Base-by-base conservation (phyloP, 2,797 vertebrate species). In the Lithobates pipiens region DNA sequence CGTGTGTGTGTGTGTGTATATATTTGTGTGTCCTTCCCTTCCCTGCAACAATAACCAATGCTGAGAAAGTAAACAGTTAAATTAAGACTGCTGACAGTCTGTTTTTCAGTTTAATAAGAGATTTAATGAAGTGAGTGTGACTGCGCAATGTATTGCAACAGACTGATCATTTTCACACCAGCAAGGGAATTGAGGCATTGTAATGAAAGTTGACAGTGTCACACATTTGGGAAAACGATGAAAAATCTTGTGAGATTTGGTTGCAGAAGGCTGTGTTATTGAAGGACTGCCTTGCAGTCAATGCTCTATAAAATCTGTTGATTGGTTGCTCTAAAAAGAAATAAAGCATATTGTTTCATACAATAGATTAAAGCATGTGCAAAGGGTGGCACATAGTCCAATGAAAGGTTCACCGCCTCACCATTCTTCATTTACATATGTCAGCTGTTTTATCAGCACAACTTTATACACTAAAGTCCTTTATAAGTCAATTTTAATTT, bases 121-220 rank as follows among this genome's bases (percentile, higher is more conserved):
- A 39, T 65, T 78, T 84, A 84, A 78, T 84, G 76, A 78, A 78
- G 76, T 46, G 50, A 73, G 69, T 71, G 23, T 63, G 44, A 71
- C 76, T 65, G 68, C 72, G 83, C 83, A 84, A 84, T 78, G 83
- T 73, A 78, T 69, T 72, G 76, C 69, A 73, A 21, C 44, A 42
- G 76, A 65, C 76, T 23, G 73, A 74, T 85, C 83, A 85, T 74
- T 79, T 65, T 44, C 68, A 63, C 65, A 78, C 36, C 34, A 42
- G 32, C 32, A 65, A 42, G 69, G 75, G 74, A 76, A 84, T 29
- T 29, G 34, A 84, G 50, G 68, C 16, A 78, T 78, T 44, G 65
- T 84, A 78, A 42, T 78, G 34, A 73, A 78, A 73, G 39, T 36
- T 83, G 73, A 83, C 74, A 84, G 32, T 57, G 46, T 84, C 34